Base-by-base conservation (phyloP, 2,113 vertebrate genomes). In the Vimba vimba region DNA sequence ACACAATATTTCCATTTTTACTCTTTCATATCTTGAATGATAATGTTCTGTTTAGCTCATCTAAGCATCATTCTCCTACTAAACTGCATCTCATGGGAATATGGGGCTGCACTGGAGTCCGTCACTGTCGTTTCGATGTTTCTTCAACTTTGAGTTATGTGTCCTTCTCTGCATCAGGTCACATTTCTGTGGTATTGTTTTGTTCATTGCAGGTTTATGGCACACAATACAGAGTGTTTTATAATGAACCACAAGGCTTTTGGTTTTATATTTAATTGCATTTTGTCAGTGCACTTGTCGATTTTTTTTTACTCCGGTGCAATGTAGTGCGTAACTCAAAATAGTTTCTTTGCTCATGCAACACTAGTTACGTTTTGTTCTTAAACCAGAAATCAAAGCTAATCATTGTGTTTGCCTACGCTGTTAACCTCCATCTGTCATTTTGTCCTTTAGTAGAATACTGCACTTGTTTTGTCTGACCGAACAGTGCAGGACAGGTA, bases 201-300 rank as follows among this genome's bases (percentile, higher is more conserved):
- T 88, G 47, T 69, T 33, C 73, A 83, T 90, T 83, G 81, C 71
- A 66, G 68, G 74, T 76, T 85, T 85, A 84, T 84, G 71, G 76
- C 81, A 68, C 77, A 84, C n/a, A 84, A 59, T 76, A 59, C 84
- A 71, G 50, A 55, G 71, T 89, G 82, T 88, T 87, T 57, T 85
- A 85, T 84, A 33, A 47, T 60, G 69, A 57, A 69, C 27, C 57
- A 27, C 33, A 43, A 62, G 10, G 60, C 23, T 66, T 82, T 79
- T 30, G 9, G 15, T 36, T 59, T 33, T 52, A 36, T 81, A 81
- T 36, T 59, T 43, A 79, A 36, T n/a, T 79, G 6, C 36, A 30
- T 50, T 55, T 69, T 82, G 2, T 52, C 45, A 69, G 25, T 52
- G 43, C 19, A 50, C 45, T 33, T 52, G 75, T 50, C 15, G 17